Conservation (phyloP, 2,888 invertebrate genomes). For the Dendrolimus pini region DNA sequence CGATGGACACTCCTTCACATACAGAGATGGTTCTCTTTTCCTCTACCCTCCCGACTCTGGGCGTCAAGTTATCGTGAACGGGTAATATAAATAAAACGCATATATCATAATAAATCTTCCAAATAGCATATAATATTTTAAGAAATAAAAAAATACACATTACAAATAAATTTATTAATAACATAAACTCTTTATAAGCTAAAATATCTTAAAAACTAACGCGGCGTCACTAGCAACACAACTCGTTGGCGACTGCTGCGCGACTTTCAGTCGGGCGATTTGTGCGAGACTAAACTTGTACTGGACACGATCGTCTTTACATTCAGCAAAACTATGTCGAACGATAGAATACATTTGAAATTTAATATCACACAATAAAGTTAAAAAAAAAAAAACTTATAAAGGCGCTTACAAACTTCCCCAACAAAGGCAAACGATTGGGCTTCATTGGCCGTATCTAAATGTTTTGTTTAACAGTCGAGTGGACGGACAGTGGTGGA, state of each 20-base stretch:
- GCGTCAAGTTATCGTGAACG: background rate
- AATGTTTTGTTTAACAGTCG: too few relatives aligned
- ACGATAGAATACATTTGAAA: slow-evolving; percentile 16
- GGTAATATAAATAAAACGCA: slow-evolving; percentile 42
- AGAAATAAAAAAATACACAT: slow-evolving; percentile 61
- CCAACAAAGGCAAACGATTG: too few relatives aligned
- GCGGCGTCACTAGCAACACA: slow-evolving; percentile 10
- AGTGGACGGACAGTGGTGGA: too few relatives aligned
- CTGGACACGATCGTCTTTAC: background rate
- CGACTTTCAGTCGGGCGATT: background rate
- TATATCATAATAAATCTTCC: slow-evolving; percentile 51
- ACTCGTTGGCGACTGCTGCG: background rate
- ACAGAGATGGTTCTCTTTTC: too few relatives aligned
- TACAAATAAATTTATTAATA: slow-evolving; percentile 36
- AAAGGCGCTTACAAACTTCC: too few relatives aligned
- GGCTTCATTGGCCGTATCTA: too few relatives aligned
- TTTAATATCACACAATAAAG: background rate
- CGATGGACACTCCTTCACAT: too few relatives aligned
- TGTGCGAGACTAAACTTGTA: slow-evolving; percentile 5
- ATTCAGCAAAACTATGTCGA: slow-evolving; percentile 25
- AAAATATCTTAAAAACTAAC: slow-evolving; percentile 33
- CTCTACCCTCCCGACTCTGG: too few relatives aligned
- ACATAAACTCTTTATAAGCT: slow-evolving; percentile 51
- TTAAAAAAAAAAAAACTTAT: background rate
- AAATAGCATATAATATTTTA: slow-evolving; percentile 68